Conservation (phyloP, 1,140 invertebrate species). For the Magallana angulata region DNA sequence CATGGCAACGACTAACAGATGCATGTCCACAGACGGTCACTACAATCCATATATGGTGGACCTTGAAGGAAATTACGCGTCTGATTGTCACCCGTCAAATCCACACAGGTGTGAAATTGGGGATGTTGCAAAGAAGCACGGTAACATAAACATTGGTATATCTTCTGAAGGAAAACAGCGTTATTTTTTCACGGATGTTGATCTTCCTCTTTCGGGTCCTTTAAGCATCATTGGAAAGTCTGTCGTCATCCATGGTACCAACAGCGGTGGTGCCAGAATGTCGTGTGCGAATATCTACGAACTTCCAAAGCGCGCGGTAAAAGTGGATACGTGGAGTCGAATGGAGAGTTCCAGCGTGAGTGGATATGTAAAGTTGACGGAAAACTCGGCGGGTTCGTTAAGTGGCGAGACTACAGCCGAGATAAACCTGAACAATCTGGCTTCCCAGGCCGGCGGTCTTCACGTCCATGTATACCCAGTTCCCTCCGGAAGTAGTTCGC, state of each 20-base stretch:
- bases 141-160: conserved; percentile 87
- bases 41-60: conserved; percentile 89
- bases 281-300: conserved; percentile 86
- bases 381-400: conserved; percentile 79
- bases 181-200: conserved; percentile 87
- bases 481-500: conserved; percentile 85
- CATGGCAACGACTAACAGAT: conserved; percentile 80
- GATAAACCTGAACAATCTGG: conserved; percentile 85
- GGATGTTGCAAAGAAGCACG: conserved; percentile 83
- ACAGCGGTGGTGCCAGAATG: conserved; percentile 90
- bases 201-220: conserved; percentile 88
- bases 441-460: conserved; percentile 79
- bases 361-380: conserved; percentile 62
- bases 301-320: conserved; percentile 64
- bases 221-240: conserved; percentile 89
- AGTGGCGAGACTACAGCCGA: conserved; percentile 51
- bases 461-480: conserved; percentile 81
- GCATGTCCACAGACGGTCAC: conserved; percentile 85
- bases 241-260: conserved; percentile 92
- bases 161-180: conserved; percentile 86
- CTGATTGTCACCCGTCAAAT: conserved; percentile 76
- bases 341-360: conserved; percentile 46
- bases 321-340: conserved; percentile 77
- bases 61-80: conserved; percentile 60
- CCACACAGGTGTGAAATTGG: conserved; percentile 81